These are phyloP conservation scores for Timema podura DNA, from an alignment of 2,888 invertebrate genomes.

Conservation along the genomic window DNA sequence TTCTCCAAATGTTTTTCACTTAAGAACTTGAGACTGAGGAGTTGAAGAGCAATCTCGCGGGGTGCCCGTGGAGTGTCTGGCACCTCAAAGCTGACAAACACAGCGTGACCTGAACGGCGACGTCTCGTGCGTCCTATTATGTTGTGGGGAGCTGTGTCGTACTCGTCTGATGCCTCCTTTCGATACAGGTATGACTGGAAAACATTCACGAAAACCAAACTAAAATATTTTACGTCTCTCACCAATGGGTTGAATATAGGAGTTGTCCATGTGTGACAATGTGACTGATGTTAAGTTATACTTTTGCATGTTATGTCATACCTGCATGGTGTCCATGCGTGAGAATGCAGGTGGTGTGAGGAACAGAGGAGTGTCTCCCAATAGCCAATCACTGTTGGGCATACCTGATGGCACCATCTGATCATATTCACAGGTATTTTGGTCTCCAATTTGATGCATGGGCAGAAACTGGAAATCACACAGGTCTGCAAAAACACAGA, in stretches of 20 bases:
- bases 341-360: constrained; percentile 76
- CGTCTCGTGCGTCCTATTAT: constrained; percentile 52
- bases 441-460: constrained; percentile 47
- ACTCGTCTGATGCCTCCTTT: constrained; percentile 35
- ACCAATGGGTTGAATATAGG: too few species aligned
- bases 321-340: constrained; percentile 60
- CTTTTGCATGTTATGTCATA: constrained; percentile 42
- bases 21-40: constrained; percentile 44
- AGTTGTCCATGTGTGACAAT: too few species aligned
- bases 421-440: constrained; percentile 58
- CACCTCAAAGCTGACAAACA: constrained; percentile 60
- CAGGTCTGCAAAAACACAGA: constrained; percentile 57
- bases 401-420: constrained; percentile 57
- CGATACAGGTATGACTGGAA: constrained; percentile 39
- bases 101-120: constrained; percentile 54
- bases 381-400: constrained; percentile 56
- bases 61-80: constrained; percentile 62
- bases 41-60: constrained; percentile 47
- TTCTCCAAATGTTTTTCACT: constrained; percentile 42
- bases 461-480: constrained; percentile 93
- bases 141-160: constrained; percentile 39
- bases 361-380: constrained; percentile 57
- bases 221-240: too few species aligned
- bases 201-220: not conserved
- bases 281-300: too few species aligned